Percentiles rank a stretch among this genome's conserved stretches.
Conservation (phyloP, 2,888 invertebrate genomes). For the Parthenolecanium corni region DNA sequence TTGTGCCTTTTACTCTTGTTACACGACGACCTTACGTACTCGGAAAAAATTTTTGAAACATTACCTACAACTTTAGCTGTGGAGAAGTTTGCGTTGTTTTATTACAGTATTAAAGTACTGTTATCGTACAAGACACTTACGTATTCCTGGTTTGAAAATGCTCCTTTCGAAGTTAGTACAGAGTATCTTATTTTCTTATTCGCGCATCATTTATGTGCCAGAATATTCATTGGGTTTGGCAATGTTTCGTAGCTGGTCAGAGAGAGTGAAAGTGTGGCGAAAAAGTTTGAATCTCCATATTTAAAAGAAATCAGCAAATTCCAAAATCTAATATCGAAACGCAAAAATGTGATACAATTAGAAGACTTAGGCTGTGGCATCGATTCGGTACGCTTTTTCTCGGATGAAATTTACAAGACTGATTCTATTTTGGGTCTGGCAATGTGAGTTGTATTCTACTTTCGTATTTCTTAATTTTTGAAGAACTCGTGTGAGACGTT, state of each 20-base stretch:
- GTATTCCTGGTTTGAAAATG: not conserved
- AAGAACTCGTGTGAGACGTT: not conserved
- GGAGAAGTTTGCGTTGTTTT: conserved; percentile 20
- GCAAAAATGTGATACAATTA: conserved; percentile 4
- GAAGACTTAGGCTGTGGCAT: conserved; percentile 22
- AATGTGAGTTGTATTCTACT: conserved; percentile 9
- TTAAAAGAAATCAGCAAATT: conserved; percentile 10
- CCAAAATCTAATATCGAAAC: conserved; percentile 1
- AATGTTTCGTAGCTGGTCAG: conserved; percentile 5
- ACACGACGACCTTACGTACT: not conserved
- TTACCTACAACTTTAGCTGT: conserved; percentile 7
- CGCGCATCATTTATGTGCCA: not conserved
- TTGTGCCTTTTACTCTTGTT: conserved; percentile 3
- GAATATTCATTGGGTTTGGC: not conserved
- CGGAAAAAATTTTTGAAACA: conserved; percentile 15
- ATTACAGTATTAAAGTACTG: conserved; percentile 9
- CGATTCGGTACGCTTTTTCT: conserved; percentile 20
- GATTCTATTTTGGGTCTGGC: conserved; percentile 23
- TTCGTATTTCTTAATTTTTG: not conserved
- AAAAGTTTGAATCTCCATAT: not conserved
- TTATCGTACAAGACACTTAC: not conserved
- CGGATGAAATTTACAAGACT: conserved; percentile 12
- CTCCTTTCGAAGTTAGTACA: not conserved
- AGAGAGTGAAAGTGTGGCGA: not conserved
- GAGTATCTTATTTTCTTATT: not conserved